phyloP scores from a whole-genome alignment of 2,888 invertebrate genomes.

The Caenorhabditis sp. region DNA sequence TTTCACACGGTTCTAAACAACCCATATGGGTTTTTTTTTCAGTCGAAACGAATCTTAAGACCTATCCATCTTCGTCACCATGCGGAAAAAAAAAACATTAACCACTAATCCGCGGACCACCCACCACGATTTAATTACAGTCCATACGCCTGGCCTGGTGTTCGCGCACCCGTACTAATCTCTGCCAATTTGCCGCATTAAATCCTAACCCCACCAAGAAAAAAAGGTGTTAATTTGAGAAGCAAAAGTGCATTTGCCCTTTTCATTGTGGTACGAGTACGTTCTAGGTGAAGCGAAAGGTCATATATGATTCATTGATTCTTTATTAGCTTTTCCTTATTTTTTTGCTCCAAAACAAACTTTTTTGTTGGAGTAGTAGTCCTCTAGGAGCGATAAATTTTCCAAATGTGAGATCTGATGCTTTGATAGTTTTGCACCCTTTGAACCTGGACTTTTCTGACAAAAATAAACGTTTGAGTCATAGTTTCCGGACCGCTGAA shows the following conservation, averaged over 20 bases:
- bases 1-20: too few species aligned
- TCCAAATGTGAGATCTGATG: not conserved
- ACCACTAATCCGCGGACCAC: not conserved
- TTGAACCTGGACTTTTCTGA: not conserved
- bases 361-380: not conserved
- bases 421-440: not conserved
- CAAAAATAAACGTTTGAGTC: not conserved
- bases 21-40: too few species aligned
- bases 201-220: not conserved
- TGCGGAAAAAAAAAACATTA: not conserved
- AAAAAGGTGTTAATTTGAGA: not conserved
- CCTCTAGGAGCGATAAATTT: not conserved
- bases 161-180: conserved; percentile 6
- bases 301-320: conserved; percentile 1
- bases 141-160: not conserved
- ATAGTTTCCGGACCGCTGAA: not conserved
- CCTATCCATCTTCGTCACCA: not conserved
- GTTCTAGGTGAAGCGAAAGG: not conserved
- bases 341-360: not conserved
- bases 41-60: too few species aligned
- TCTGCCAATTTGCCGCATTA: conserved; percentile 4
- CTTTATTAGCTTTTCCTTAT: not conserved
- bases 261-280: not conserved
- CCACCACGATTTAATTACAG: not conserved
- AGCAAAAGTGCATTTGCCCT: not conserved